Percentiles rank a stretch among this genome's conserved stretches.
These are phyloP conservation scores for Elachura formosa DNA, from an alignment of 2,113 vertebrate genomes.

Conservation along the genomic window DNA sequence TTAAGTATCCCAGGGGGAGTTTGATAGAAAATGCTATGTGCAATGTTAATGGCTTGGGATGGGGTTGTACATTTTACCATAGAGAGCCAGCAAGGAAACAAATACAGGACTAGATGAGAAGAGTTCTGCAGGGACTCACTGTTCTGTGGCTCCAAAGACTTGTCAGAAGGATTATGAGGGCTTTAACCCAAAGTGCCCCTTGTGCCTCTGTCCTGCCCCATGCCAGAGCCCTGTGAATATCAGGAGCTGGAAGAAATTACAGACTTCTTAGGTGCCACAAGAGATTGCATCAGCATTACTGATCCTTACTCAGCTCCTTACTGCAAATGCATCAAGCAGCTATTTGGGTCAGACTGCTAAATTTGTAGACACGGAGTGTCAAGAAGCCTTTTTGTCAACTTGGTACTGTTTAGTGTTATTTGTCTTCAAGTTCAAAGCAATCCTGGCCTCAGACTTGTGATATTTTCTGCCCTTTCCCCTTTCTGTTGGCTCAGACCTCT, in stretches of 20 bases:
- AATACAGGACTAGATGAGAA: neutral
- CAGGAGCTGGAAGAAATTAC: neutral
- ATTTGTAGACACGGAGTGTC: constrained; percentile 51
- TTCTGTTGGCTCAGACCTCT: constrained; percentile 60
- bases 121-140: neutral
- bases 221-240: neutral
- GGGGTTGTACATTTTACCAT: neutral
- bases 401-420: constrained; percentile 20
- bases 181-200: neutral
- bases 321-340: constrained; percentile 42
- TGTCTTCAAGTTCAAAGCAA: constrained; percentile 69
- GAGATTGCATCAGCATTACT: constrained; percentile 35
- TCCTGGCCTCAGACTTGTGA: constrained; percentile 40
- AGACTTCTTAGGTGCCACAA: constrained; percentile 34
- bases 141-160: neutral
- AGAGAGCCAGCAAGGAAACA: neutral
- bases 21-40: constrained; percentile 2
- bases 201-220: fast-evolving
- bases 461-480: constrained; percentile 67
- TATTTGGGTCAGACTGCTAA: constrained; percentile 50
- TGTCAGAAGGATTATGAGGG: neutral
- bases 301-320: neutral
- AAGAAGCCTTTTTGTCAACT: constrained; percentile 63
- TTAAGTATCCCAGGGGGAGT: constrained; percentile 6
- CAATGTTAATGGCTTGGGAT: constrained; percentile 31